Evolutionary conservation across 2,113 vertebrate species (phyloP).

Genomic region (Zeus faber): DNA sequence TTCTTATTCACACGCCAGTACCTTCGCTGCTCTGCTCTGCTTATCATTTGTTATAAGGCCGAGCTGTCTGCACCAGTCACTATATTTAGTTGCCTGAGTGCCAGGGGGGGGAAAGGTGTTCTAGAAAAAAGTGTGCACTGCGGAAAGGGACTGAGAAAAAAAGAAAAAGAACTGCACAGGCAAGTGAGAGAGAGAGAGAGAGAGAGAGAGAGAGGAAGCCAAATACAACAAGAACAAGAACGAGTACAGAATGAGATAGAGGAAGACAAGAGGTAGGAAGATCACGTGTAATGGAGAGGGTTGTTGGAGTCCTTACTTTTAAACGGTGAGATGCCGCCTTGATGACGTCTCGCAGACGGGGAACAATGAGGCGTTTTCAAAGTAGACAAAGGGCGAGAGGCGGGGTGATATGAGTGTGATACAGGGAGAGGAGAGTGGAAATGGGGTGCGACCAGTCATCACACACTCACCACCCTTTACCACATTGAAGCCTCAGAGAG

Average conservation of each 20-base stretch:
- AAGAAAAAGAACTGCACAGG: not conserved
- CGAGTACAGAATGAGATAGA: no score
- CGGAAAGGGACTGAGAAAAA: conserved; percentile 23
- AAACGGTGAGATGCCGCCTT: no score
- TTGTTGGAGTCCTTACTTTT: no score
- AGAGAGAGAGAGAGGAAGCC: conserved; percentile 7
- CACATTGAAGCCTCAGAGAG: conserved; percentile 7
- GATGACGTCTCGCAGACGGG: no score
- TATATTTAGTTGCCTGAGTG: conserved; percentile 72
- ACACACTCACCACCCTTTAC: conserved; percentile 14
- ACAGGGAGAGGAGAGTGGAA: not conserved
- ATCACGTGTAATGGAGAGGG: no score
- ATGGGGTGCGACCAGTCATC: conserved; percentile 7
- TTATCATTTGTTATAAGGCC: conserved; percentile 62
- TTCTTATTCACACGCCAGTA: conserved; percentile 16
- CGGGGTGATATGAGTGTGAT: no score
- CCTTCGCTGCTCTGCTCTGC: conserved; percentile 36
- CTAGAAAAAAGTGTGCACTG: conserved; percentile 56
- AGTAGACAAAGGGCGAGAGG: no score
- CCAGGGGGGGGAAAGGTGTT: conserved; percentile 64
- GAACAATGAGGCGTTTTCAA: no score
- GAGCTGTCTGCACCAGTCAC: conserved; percentile 65
- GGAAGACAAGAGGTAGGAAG: no score
- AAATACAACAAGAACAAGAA: no score
- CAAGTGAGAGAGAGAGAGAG: conserved; percentile 1